Conservation (phyloP, 2,888 invertebrate species). For the Glyphotaelius pellucidus region DNA sequence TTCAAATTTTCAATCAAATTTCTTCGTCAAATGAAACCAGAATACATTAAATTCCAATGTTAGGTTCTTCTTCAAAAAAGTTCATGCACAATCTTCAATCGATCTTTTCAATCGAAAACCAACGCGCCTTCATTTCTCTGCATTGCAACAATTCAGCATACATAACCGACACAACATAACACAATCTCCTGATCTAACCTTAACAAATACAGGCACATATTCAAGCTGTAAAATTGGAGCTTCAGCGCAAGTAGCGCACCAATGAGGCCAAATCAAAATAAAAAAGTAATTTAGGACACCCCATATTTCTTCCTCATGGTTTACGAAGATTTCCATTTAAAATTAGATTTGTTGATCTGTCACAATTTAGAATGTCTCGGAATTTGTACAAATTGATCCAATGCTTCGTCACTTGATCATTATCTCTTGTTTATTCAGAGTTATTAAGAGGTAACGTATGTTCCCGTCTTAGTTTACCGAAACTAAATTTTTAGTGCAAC, state of each 20-base stretch:
- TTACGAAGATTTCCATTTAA: constrained; percentile 19
- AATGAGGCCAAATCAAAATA: no score
- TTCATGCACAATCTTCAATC: no score
- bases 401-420: constrained; percentile 14
- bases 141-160: no score
- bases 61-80: no score
- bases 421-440: background rate
- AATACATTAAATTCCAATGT: no score
- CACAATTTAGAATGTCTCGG: constrained; percentile 15
- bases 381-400: constrained; percentile 34
- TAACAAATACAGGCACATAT: no score
- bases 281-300: background rate
- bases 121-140: no score
- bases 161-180: background rate
- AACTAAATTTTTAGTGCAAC: background rate
- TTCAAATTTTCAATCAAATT: no score
- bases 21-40: no score
- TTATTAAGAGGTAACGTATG: constrained; percentile 5
- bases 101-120: no score
- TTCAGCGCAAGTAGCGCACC: background rate
- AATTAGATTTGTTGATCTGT: constrained; percentile 38
- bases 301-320: background rate
- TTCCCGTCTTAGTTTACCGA: background rate
- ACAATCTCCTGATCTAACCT: background rate
- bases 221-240: background rate